Percentiles rank a stretch among this genome's conserved stretches.
Conservation (phyloP, 2,113 vertebrate species). For the Pyrgilauda ruficollis region DNA sequence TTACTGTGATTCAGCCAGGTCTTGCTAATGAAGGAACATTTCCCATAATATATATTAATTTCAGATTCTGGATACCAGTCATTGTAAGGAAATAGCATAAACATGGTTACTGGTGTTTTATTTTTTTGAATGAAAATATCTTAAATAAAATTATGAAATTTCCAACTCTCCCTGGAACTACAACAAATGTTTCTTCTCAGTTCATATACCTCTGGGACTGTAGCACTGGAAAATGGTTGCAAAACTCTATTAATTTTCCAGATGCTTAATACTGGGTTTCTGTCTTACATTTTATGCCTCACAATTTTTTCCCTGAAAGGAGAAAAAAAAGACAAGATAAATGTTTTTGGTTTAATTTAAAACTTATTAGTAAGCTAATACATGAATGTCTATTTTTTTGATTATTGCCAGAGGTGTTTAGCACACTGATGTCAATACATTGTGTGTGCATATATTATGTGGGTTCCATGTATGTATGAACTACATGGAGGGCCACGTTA, state of each 20-base stretch:
- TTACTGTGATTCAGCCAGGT: neutral
- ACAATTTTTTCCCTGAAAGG: neutral
- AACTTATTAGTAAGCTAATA: neutral
- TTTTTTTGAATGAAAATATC: neutral
- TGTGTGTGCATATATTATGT: neutral
- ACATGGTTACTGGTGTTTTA: neutral
- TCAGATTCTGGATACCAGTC: neutral
- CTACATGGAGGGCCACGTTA: neutral
- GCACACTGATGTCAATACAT: neutral
- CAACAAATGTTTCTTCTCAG: conserved; percentile 35
- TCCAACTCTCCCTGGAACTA: neutral
- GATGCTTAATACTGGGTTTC: neutral
- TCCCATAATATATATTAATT: neutral
- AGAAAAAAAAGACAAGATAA: neutral
- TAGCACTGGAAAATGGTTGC: conserved; percentile 8
- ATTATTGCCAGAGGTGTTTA: neutral
- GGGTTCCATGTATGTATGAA: neutral
- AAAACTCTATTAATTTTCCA: conserved; percentile 21
- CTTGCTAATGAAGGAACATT: neutral
- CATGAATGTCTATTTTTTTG: neutral
- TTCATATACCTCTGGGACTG: conserved; percentile 10
- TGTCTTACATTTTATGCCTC: neutral
- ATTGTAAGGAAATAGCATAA: neutral
- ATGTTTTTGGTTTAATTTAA: neutral
- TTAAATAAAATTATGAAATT: conserved; percentile 30